Evolutionary conservation across 2,888 invertebrate species (phyloP).

Genomic region (Falcaria lacertinaria): DNA sequence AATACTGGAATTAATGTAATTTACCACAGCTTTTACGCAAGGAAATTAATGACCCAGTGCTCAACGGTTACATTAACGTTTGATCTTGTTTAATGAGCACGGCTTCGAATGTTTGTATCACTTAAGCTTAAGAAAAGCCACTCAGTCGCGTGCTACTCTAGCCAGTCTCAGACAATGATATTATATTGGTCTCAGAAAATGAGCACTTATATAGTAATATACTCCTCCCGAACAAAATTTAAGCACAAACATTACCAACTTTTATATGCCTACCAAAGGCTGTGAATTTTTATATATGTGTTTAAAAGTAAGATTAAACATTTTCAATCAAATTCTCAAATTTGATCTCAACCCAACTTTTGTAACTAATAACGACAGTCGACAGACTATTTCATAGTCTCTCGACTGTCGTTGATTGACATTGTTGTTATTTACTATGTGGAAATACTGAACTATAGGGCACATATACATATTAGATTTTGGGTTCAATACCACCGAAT

Average conservation of each 20-base stretch:
- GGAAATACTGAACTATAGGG: too few relatives aligned
- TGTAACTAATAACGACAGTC: too few relatives aligned
- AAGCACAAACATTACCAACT: neutral
- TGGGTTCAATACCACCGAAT: too few relatives aligned
- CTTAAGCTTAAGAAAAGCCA: conserved; percentile 36
- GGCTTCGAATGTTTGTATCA: conserved; percentile 37
- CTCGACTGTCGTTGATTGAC: too few relatives aligned
- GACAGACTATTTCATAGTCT: too few relatives aligned
- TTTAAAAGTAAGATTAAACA: neutral
- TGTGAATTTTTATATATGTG: neutral
- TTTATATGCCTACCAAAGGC: neutral
- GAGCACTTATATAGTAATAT: neutral
- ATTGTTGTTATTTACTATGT: too few relatives aligned
- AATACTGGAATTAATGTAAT: conserved; percentile 23
- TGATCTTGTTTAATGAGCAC: conserved; percentile 55
- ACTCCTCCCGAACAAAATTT: neutral
- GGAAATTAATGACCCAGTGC: conserved; percentile 23
- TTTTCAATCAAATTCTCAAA: too few relatives aligned
- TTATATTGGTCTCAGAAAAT: too few relatives aligned
- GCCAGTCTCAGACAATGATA: neutral
- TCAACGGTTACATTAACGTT: conserved; percentile 28
- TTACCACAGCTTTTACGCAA: conserved; percentile 21
- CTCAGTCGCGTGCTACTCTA: conserved; percentile 23
- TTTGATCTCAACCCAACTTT: too few relatives aligned
- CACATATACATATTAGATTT: too few relatives aligned